Evolutionary conservation across 1,140 invertebrate species (phyloP).

Genomic region (Lysiphlebus fabarum): DNA sequence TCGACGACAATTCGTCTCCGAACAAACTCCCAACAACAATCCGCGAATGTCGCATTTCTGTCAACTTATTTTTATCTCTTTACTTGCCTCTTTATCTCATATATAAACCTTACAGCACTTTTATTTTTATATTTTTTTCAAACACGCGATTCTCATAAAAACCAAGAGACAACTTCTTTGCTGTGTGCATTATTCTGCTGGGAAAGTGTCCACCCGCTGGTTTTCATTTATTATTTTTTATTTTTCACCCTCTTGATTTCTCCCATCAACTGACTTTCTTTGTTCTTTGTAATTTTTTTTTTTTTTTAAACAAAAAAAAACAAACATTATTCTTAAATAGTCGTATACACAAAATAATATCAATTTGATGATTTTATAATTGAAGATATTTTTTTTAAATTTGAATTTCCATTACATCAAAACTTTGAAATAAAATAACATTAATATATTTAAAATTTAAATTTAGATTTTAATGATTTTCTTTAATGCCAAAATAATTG

Average conservation of each 20-base stretch:
- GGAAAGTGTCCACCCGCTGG: slow-evolving; percentile 3
- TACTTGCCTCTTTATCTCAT: neutral
- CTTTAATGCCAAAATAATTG: too few species aligned
- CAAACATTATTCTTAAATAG: neutral
- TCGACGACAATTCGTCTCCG: slow-evolving; percentile 13
- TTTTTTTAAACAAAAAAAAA: slow-evolving; percentile 1
- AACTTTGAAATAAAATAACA: too few species aligned
- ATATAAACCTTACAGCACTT: neutral
- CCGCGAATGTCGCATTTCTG: neutral
- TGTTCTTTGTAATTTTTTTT: slow-evolving; percentile 16
- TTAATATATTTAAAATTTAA: too few species aligned
- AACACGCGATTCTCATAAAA: slow-evolving; percentile 16
- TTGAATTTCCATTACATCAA: too few species aligned
- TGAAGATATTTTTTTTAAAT: too few species aligned
- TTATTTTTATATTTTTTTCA: slow-evolving; percentile 1
- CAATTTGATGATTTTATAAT: too few species aligned
- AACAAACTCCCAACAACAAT: slow-evolving; percentile 16
- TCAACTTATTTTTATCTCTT: neutral
- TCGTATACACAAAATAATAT: neutral
- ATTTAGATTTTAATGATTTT: too few species aligned
- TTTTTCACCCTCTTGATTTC: slow-evolving; percentile 10
- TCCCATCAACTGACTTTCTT: slow-evolving; percentile 11
- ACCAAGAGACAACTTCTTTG: slow-evolving; percentile 19
- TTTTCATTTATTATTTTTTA: slow-evolving; percentile 10
- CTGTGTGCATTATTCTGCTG: neutral